Conservation (phyloP, 2,888 invertebrate genomes). For the Coleophora flavipennella region DNA sequence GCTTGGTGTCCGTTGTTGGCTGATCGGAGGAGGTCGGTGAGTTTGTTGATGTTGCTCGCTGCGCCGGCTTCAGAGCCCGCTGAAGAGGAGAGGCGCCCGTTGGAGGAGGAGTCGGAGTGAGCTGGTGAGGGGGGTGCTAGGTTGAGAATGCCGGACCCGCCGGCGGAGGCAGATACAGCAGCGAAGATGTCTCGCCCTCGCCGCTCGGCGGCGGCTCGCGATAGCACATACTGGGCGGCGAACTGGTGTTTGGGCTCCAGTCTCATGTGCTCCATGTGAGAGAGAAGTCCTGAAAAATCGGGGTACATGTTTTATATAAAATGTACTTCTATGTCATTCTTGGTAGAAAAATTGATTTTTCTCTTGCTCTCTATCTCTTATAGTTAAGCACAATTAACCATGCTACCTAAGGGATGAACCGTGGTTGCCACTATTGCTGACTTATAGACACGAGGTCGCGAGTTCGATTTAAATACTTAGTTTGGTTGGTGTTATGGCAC, state of each 20-base stretch:
- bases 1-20: constrained; percentile 77
- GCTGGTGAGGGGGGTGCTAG: constrained; percentile 89
- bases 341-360: no score
- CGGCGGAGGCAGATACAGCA: constrained; percentile 76
- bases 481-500: no score
- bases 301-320: background rate
- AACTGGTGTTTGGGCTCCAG: constrained; percentile 98
- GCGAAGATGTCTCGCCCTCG: constrained; percentile 87
- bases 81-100: constrained; percentile 85
- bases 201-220: constrained; percentile 91
- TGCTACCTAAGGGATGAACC: no score
- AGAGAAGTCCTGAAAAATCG: constrained; percentile 81
- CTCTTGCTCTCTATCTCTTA: no score
- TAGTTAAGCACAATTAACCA: no score
- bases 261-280: constrained; percentile 97
- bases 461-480: no score
- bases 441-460: no score
- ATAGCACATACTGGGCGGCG: constrained; percentile 93
- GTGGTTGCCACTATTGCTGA: no score
- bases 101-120: constrained; percentile 90
- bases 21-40: constrained; percentile 72
- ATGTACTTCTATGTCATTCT: no score
- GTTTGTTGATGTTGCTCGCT: constrained; percentile 77
- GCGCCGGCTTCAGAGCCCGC: constrained; percentile 82
- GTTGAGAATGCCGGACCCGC: constrained; percentile 75